Conservation (phyloP, 2,113 vertebrate species). For the Glaucomys volans region DNA sequence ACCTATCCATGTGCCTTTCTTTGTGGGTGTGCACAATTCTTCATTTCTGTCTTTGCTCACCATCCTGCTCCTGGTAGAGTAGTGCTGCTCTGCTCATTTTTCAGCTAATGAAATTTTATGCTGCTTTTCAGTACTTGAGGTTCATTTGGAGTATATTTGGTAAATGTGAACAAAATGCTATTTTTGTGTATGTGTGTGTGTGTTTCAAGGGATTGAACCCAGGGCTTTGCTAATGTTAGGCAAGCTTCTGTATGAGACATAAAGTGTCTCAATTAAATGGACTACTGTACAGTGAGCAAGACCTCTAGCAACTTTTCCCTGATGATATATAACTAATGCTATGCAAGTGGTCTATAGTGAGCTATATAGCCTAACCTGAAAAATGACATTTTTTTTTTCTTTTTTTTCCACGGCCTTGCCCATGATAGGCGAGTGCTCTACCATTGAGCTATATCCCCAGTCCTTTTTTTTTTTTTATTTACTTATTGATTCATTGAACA, state of each 20-base stretch:
- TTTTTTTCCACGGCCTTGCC: no score
- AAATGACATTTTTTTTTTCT: not conserved
- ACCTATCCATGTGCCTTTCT: not conserved
- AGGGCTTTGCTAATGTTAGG: not conserved
- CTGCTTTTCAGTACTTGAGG: conserved; percentile 36
- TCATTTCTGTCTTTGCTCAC: not conserved
- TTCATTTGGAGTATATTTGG: conserved; percentile 9
- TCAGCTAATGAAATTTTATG: not conserved
- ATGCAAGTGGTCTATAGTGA: not conserved
- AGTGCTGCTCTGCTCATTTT: not conserved
- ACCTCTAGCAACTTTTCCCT: not conserved
- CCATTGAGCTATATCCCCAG: no score
- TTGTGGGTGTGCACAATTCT: not conserved
- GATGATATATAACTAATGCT: not conserved
- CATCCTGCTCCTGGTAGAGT: not conserved
- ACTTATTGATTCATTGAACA: no score
- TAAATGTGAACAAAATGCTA: conserved; percentile 21
- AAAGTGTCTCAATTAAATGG: not conserved
- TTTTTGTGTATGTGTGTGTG: not conserved
- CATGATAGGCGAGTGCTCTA: not conserved
- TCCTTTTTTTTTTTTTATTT: no score
- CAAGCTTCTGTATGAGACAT: not conserved
- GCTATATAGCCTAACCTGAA: not conserved
- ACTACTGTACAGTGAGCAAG: not conserved
- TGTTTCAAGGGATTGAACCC: not conserved